phyloP scores from a whole-genome alignment of 2,888 invertebrate genomes.

The Anoplius nigerrimus region DNA sequence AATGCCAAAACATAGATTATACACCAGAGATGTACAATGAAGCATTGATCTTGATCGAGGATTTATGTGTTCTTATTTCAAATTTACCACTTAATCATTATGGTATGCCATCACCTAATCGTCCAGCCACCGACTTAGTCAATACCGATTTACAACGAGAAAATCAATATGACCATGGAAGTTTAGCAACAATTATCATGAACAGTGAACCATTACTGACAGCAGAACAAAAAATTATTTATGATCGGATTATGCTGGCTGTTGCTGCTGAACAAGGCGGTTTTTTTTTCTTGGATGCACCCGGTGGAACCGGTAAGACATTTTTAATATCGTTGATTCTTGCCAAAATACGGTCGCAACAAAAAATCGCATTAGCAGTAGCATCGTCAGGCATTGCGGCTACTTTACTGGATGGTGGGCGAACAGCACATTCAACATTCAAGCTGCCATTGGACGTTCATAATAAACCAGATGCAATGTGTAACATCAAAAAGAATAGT shows the following conservation, averaged over 20 bases:
- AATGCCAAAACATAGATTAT: neutral
- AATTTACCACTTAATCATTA: neutral
- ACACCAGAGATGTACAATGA: neutral
- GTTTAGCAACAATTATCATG: neutral
- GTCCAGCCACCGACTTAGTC: neutral
- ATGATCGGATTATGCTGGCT: neutral
- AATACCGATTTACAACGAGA: neutral
- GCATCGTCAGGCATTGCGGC: conserved; percentile 75
- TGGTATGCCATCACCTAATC: neutral
- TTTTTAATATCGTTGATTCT: conserved; percentile 69
- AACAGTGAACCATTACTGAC: neutral
- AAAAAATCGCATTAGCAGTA: conserved; percentile 65
- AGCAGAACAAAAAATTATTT: neutral
- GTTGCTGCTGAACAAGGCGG: neutral
- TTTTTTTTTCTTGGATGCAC: conserved; percentile 49
- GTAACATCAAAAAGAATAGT: conserved; percentile 60
- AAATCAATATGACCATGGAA: neutral
- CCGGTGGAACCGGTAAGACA: conserved; percentile 64
- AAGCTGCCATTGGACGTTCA: conserved; percentile 67
- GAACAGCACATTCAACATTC: conserved; percentile 70
- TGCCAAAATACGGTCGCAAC: conserved; percentile 58
- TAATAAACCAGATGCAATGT: conserved; percentile 56
- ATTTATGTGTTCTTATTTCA: neutral
- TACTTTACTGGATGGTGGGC: conserved; percentile 68
- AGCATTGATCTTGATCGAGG: neutral